Evolutionary conservation across 2,888 invertebrate species (phyloP), one percentile per base, ranked within the genome.

Genomic region (Amphipoea lucens): DNA sequence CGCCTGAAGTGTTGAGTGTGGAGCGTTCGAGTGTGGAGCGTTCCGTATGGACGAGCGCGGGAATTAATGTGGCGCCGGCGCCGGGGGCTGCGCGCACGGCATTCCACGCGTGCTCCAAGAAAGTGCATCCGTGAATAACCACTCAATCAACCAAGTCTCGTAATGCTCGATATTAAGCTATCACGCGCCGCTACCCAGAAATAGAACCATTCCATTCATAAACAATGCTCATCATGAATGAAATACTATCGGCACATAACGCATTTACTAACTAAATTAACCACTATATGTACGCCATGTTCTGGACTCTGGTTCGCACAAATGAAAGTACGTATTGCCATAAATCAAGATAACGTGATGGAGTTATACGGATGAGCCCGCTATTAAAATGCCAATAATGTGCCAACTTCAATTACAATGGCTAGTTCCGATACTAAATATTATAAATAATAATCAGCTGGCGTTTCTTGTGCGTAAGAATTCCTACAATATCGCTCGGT

Each of bases 361-460:
- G 90, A 94, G 95, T 93, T 94, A 96, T 96, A 95, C 94, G 94
- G 94, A 96, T 96, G 94, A 91, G 88, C 87, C 81, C 83, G 92
- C 95, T 92, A 95, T 96, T 95, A 94, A 95, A 95, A 96, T 96
- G 84, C 95, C 95, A 93, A 93, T 93, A 93, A 93, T 94, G 92
- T 95, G 94, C 95, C 95, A 95, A 95, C 92, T 94, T 92, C 90
- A 91, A 93, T 94, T 94, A 92, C 94, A 94, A 92, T 93, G 90
- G 89, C 87, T 91, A 91, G 91, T 94, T 93, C 91, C 90, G 91
- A 92, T 90, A 90, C 90, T 91, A 92, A 91, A 92, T 90, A 91
- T 88, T 88, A 89, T 91, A 91, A 91, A 92, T 91, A 92, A 90
- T 88, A 89, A 92, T 90, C 88, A 89, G 86, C 91, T 92, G 92